Evolutionary conservation across 2,888 invertebrate genomes (phyloP).

Genomic region (Drosophila pseudotalamancana): DNA sequence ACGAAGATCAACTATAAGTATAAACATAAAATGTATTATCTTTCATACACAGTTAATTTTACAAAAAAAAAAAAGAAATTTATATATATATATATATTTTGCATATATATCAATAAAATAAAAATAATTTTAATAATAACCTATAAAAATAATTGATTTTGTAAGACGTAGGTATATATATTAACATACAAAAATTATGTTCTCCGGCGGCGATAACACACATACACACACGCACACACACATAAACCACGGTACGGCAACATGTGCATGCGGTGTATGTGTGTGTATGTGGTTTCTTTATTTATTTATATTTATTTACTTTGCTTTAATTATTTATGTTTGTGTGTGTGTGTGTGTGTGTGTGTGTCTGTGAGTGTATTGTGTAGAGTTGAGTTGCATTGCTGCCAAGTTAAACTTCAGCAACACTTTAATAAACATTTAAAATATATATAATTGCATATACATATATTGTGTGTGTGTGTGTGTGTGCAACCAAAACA

Average conservation of each 20-base stretch:
- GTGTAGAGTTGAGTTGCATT: conserved; percentile 14
- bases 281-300: not conserved
- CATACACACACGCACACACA: not conserved
- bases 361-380: not conserved
- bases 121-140: conserved; percentile 36
- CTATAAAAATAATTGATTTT: conserved; percentile 38
- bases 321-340: not conserved
- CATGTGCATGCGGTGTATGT: conserved; percentile 1
- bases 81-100: conserved; percentile 15
- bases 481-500: conserved; percentile 5
- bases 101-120: conserved; percentile 16
- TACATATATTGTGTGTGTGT: too few relatives aligned
- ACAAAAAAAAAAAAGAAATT: conserved; percentile 39
- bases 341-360: not conserved
- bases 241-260: not conserved
- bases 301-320: conserved; percentile 9
- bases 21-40: conserved; percentile 49
- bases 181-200: conserved; percentile 50
- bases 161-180: conserved; percentile 24
- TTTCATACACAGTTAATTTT: conserved; percentile 27
- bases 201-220: conserved; percentile 28
- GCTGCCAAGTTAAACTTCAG: conserved; percentile 59
- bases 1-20: conserved; percentile 70
- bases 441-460: not conserved
- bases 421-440: conserved; percentile 19